Evolutionary conservation across 2,888 invertebrate species (phyloP).

Genomic region (Marronus borbonicus): DNA sequence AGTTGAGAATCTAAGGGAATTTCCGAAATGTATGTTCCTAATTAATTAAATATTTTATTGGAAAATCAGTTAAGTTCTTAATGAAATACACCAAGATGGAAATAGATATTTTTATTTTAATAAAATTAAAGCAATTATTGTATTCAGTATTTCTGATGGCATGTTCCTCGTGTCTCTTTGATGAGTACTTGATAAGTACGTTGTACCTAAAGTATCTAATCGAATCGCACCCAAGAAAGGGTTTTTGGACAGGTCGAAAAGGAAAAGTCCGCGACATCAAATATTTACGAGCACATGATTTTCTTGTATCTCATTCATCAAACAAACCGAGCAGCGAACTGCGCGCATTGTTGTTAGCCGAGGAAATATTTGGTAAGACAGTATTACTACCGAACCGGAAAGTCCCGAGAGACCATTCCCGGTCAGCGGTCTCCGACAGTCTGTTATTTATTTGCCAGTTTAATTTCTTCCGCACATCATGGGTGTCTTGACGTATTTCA

Average conservation of each 20-base stretch:
- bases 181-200: too few relatives aligned
- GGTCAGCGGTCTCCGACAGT: slow-evolving; percentile 63
- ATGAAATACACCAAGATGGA: too few relatives aligned
- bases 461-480: slow-evolving; percentile 65
- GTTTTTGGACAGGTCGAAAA: slow-evolving; percentile 8
- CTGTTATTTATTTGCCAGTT: slow-evolving; percentile 66
- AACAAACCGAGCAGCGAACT: slow-evolving; percentile 46
- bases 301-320: slow-evolving; percentile 53
- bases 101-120: too few relatives aligned
- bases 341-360: slow-evolving; percentile 47
- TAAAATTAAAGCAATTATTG: too few relatives aligned
- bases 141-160: too few relatives aligned
- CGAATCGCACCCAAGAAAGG: neutral
- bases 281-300: slow-evolving; percentile 55
- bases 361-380: slow-evolving; percentile 50
- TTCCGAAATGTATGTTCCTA: too few relatives aligned
- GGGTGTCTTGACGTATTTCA: slow-evolving; percentile 51
- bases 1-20: too few relatives aligned
- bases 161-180: too few relatives aligned
- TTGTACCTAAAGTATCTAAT: neutral
- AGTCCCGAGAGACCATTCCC: slow-evolving; percentile 60
- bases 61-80: too few relatives aligned
- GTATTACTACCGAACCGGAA: slow-evolving; percentile 49
- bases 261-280: slow-evolving; percentile 41
- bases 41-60: too few relatives aligned